These are phyloP conservation scores for Rhogogaster chlorosoma DNA, from an alignment of 2,888 invertebrate species.

Conservation along the genomic window DNA sequence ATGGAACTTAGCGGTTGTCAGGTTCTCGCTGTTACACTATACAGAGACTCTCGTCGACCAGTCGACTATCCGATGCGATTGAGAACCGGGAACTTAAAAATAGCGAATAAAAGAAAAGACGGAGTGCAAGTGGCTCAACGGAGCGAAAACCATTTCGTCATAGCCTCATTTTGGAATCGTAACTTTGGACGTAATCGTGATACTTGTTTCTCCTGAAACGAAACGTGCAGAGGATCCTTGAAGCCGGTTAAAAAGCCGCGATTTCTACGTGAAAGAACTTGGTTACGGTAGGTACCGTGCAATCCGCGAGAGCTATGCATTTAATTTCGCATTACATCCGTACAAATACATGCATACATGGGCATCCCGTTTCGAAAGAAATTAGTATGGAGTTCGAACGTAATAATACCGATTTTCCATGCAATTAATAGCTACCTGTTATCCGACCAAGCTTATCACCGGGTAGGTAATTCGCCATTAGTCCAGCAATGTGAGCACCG, in stretches of 20 bases:
- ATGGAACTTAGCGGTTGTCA: not conserved
- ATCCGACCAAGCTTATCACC: conserved; percentile 91
- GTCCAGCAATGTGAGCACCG: conserved; percentile 91
- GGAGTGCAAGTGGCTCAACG: not conserved
- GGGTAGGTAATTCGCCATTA: conserved; percentile 88
- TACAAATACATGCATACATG: not conserved
- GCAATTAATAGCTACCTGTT: conserved; percentile 81
- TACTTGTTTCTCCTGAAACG: not conserved
- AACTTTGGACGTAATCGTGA: not conserved
- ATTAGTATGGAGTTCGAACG: not conserved
- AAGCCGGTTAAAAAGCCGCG: not conserved
- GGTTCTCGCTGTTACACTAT: not conserved
- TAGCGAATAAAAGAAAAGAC: not conserved
- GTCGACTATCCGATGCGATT: not conserved
- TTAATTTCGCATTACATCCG: not conserved
- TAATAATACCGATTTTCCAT: conserved; percentile 4
- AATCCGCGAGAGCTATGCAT: not conserved
- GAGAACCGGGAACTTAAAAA: not conserved
- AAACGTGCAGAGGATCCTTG: not conserved
- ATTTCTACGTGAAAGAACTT: not conserved
- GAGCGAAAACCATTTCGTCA: not conserved
- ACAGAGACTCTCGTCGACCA: not conserved
- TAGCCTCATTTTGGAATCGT: not conserved
- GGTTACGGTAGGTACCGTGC: not conserved
- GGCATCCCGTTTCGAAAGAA: not conserved